phyloP scores from a whole-genome alignment of 2,113 vertebrate species.

The Python bivittatus region DNA sequence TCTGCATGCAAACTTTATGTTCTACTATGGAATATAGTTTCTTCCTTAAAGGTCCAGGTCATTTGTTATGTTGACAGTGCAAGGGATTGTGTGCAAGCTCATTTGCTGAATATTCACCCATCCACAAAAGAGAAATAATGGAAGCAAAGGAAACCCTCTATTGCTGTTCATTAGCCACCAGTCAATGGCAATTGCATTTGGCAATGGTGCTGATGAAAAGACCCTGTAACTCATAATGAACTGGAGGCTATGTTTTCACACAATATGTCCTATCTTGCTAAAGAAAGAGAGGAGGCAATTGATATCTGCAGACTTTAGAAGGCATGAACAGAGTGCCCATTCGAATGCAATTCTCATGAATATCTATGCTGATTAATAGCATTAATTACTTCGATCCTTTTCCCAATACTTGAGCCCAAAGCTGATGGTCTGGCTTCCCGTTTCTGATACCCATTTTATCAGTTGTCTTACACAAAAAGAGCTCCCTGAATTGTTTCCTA shows the following conservation, averaged over 20 bases:
- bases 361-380: background rate
- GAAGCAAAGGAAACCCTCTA: conserved; percentile 5
- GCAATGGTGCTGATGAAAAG: conserved; percentile 18
- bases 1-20: background rate
- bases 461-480: background rate
- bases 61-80: conserved; percentile 17
- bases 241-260: conserved; percentile 15
- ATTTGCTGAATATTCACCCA: conserved; percentile 50
- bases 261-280: conserved; percentile 35
- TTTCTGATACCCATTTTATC: background rate
- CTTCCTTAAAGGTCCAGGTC: background rate
- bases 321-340: rapidly evolving
- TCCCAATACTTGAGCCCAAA: background rate
- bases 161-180: conserved; percentile 40
- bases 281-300: conserved; percentile 29
- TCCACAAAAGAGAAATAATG: conserved; percentile 44
- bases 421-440: background rate
- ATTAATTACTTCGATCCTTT: background rate
- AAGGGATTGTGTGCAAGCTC: conserved; percentile 49
- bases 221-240: conserved; percentile 18
- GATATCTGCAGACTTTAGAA: background rate
- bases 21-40: background rate
- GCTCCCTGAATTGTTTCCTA: background rate
- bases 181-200: background rate
- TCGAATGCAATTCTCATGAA: background rate